phyloP scores from a whole-genome alignment of 2,888 invertebrate species.

The Trachelus stipa region DNA sequence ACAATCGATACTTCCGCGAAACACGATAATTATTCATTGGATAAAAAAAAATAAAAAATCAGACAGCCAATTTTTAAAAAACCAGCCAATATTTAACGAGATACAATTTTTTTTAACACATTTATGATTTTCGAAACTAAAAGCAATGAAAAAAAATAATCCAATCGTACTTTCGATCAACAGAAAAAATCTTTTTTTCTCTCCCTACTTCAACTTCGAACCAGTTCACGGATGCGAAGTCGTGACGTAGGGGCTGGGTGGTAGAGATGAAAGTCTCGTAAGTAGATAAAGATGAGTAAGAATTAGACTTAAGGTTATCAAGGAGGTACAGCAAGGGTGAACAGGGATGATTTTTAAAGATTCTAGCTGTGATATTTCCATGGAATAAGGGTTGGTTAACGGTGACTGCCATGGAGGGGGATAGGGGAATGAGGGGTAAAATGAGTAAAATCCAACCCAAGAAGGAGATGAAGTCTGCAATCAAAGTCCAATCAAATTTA shows the following conservation, averaged over 20 bases:
- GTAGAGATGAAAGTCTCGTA: not conserved
- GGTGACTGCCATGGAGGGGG: not conserved
- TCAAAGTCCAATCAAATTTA: constrained; percentile 52
- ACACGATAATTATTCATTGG: not conserved
- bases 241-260: not conserved
- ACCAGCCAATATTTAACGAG: not conserved
- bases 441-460: constrained; percentile 13
- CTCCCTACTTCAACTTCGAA: not conserved
- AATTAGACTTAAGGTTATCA: not conserved
- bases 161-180: not conserved
- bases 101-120: not conserved
- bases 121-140: not conserved
- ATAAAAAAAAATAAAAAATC: not conserved
- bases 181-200: not conserved
- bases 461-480: constrained; percentile 39
- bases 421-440: not conserved
- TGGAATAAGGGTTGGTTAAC: not conserved
- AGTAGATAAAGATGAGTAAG: not conserved
- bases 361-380: not conserved
- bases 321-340: not conserved
- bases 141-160: not conserved
- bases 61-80: not conserved
- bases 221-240: not conserved
- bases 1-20: not conserved
- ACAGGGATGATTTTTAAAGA: not conserved